These are phyloP conservation scores for Dolichotis patagonum DNA, from an alignment of 2,113 vertebrate species.

Conservation along the genomic window DNA sequence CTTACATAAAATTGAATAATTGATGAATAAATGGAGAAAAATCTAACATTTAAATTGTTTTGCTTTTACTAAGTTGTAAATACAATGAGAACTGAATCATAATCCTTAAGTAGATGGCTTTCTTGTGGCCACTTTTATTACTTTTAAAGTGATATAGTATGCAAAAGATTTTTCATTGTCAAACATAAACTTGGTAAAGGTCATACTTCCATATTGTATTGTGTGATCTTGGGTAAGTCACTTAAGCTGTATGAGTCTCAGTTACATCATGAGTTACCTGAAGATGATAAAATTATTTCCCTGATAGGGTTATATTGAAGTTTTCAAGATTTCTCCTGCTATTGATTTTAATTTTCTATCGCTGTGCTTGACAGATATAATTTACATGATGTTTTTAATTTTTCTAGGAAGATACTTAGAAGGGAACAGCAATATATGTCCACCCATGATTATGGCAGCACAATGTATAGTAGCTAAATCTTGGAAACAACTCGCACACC, in stretches of 20 bases:
- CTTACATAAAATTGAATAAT: constrained; percentile 18
- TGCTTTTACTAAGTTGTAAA: not conserved
- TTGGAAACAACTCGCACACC: too few species aligned
- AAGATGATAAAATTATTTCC: not conserved
- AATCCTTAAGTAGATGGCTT: constrained; percentile 4
- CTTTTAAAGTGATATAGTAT: not conserved
- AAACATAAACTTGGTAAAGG: not conserved
- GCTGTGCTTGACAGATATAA: not conserved
- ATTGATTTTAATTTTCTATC: not conserved
- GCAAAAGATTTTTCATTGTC: not conserved
- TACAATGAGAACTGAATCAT: not conserved
- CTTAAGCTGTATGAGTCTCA: not conserved
- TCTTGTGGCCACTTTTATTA: not conserved
- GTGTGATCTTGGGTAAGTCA: not conserved
- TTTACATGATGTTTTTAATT: too few species aligned
- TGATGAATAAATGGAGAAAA: not conserved
- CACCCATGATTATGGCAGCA: too few species aligned
- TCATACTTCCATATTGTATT: not conserved
- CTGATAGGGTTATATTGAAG: not conserved
- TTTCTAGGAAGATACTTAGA: too few species aligned
- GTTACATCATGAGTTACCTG: not conserved
- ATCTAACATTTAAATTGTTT: not conserved
- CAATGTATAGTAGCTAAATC: too few species aligned
- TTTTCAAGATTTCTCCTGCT: not conserved
- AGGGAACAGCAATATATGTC: too few species aligned